Percentiles rank a stretch among this genome's conserved stretches.
Evolutionary conservation across 2,888 invertebrate genomes (phyloP).

Genomic region (Onthophagus sagittarius): DNA sequence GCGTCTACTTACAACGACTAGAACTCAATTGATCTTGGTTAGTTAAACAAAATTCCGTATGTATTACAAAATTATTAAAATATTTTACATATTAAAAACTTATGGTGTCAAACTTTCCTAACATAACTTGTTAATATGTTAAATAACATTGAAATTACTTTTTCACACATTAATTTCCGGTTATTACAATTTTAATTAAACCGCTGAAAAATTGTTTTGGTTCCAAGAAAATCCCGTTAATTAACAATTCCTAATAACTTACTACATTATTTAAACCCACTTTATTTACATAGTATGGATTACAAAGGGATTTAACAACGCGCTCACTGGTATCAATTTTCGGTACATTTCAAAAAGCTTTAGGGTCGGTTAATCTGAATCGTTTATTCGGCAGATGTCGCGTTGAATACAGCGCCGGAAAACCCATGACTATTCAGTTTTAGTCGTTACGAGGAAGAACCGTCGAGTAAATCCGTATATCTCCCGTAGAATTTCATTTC

Average conservation of each 20-base stretch:
- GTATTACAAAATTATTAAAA: too few relatives aligned
- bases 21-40: too few relatives aligned
- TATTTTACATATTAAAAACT: too few relatives aligned
- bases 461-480: slow-evolving; percentile 22
- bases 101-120: too few relatives aligned
- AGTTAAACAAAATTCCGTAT: too few relatives aligned
- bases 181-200: too few relatives aligned
- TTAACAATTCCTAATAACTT: neutral
- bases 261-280: neutral
- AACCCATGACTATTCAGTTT: neutral
- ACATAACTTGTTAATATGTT: too few relatives aligned
- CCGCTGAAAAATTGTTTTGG: too few relatives aligned
- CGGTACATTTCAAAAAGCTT: neutral
- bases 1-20: too few relatives aligned
- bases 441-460: slow-evolving; percentile 20
- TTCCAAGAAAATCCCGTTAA: too few relatives aligned
- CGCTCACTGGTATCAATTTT: neutral
- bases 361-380: neutral
- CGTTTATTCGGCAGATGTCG: slow-evolving; percentile 5
- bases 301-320: neutral
- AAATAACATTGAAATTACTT: too few relatives aligned
- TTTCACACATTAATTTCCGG: too few relatives aligned
- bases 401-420: neutral
- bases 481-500: slow-evolving; percentile 27
- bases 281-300: neutral